Percentiles rank a stretch among this genome's conserved stretches.
Evolutionary conservation across 2,113 vertebrate species (phyloP).

Genomic region (Poeciliopsis occidentalis): DNA sequence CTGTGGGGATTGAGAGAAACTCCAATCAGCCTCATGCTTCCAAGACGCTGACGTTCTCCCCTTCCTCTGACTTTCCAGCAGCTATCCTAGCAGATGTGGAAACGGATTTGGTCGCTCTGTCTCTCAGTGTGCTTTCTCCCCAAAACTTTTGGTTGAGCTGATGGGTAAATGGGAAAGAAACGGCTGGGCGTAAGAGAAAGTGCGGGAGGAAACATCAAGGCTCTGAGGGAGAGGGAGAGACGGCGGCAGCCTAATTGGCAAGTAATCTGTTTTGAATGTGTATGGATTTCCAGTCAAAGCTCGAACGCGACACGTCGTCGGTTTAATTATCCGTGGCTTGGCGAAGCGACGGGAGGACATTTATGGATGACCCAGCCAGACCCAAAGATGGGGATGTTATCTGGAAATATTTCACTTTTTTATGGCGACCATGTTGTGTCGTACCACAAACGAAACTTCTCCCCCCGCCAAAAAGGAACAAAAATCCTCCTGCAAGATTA

Average conservation of each 20-base stretch:
- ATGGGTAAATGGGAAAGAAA: not conserved
- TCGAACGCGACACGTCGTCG: conserved; percentile 42
- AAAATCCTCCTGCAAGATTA: conserved; percentile 3
- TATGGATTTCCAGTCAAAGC: conserved; percentile 69
- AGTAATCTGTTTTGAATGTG: conserved; percentile 67
- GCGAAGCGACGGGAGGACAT: conserved; percentile 52
- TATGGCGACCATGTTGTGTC: not conserved
- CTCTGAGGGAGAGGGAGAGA: not conserved
- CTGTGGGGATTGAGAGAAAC: conserved; percentile 76
- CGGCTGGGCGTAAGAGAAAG: conserved; percentile 25
- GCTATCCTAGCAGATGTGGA: conserved; percentile 51
- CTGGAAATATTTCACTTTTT: conserved; percentile 45
- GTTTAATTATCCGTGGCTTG: conserved; percentile 61
- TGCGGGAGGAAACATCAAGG: conserved; percentile 23
- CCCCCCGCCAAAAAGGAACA: not conserved
- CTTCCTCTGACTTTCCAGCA: conserved; percentile 41
- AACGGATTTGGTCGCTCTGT: conserved; percentile 34
- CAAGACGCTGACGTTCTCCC: conserved; percentile 29
- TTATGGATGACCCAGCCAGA: conserved; percentile 34
- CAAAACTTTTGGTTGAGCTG: conserved; percentile 27
- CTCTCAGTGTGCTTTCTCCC: conserved; percentile 45
- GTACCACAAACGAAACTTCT: conserved; percentile 17
- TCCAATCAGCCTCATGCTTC: conserved; percentile 63
- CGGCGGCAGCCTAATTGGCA: conserved; percentile 41
- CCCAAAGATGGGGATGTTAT: conserved; percentile 46